phyloP scores from a whole-genome alignment of 2,797 vertebrate genomes.

The Enteromius treurensis region DNA sequence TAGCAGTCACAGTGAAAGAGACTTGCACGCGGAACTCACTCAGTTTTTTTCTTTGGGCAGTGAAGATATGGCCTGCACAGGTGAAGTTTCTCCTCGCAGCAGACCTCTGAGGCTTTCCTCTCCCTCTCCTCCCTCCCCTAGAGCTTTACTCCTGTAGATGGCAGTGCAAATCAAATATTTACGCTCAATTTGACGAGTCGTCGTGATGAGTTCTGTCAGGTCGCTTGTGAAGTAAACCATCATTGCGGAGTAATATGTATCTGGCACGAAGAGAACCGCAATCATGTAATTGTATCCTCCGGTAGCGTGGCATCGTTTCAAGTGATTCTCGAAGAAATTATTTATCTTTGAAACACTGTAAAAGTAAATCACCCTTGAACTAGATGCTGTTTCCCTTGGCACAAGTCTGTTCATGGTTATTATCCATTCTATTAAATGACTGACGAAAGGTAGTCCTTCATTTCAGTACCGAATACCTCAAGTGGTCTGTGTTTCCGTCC shows the following conservation, averaged over 20 bases:
- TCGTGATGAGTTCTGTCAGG: conserved; percentile 54
- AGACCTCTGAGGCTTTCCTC: not conserved
- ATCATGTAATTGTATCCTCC: conserved; percentile 55
- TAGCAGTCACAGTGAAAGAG: conserved; percentile 15
- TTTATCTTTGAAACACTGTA: not conserved
- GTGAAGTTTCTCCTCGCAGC: not conserved
- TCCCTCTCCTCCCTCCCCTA: conserved; percentile 20
- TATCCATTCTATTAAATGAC: not conserved
- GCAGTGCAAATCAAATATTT: conserved; percentile 67
- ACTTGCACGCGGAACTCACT: not conserved
- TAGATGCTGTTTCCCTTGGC: not conserved
- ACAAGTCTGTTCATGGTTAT: not conserved
- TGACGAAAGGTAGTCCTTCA: not conserved
- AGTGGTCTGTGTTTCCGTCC: not conserved
- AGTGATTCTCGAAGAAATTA: conserved; percentile 40
- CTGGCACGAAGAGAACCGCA: conserved; percentile 51
- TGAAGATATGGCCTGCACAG: not conserved
- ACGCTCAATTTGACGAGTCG: conserved; percentile 49
- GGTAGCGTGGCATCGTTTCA: conserved; percentile 43
- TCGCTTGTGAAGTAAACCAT: conserved; percentile 55
- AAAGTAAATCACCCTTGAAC: not conserved
- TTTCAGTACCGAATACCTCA: not conserved
- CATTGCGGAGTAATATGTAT: conserved; percentile 55
- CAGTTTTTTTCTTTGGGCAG: not conserved
- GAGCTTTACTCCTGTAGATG: conserved; percentile 64